Conservation (phyloP, 1,140 invertebrate genomes). For the Drosophila nigromelanica region DNA sequence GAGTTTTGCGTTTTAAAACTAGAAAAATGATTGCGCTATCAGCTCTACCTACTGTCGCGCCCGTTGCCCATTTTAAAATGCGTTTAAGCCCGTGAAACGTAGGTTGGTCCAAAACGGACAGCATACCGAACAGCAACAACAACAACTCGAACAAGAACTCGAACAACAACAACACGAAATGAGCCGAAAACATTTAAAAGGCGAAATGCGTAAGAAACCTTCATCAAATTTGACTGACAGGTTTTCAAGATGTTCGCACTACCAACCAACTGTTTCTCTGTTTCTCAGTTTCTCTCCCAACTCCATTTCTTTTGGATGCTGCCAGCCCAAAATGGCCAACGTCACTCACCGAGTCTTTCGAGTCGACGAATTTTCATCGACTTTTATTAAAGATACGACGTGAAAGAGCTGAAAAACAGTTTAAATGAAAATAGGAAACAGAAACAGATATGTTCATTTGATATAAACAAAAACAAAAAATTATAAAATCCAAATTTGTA, state of each 20-base stretch:
- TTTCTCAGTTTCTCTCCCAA: constrained; percentile 13
- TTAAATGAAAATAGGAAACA: neutral
- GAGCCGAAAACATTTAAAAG: constrained; percentile 64
- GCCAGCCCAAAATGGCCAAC: constrained; percentile 45
- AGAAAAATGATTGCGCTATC: constrained; percentile 64
- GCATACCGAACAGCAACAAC: constrained; percentile 15
- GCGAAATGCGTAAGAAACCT: constrained; percentile 74
- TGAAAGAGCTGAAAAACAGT: no score
- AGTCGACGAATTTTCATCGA: neutral
- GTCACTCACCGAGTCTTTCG: constrained; percentile 9
- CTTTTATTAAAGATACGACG: neutral
- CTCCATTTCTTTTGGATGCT: constrained; percentile 50
- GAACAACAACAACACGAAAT: constrained; percentile 51
- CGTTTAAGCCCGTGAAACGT: constrained; percentile 51
- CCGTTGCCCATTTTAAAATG: constrained; percentile 61
- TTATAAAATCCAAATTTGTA: no score
- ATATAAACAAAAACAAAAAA: no score
- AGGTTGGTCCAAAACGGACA: constrained; percentile 46
- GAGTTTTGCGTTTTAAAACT: constrained; percentile 66
- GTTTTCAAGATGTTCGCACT: constrained; percentile 83
- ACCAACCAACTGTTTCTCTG: constrained; percentile 56
- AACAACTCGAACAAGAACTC: constrained; percentile 8
- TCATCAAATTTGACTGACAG: constrained; percentile 83
- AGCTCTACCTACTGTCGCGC: constrained; percentile 40
- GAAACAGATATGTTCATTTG: no score